These are phyloP conservation scores for Phalloptychus januarius DNA, from an alignment of 2,797 vertebrate species.

Conservation along the genomic window DNA sequence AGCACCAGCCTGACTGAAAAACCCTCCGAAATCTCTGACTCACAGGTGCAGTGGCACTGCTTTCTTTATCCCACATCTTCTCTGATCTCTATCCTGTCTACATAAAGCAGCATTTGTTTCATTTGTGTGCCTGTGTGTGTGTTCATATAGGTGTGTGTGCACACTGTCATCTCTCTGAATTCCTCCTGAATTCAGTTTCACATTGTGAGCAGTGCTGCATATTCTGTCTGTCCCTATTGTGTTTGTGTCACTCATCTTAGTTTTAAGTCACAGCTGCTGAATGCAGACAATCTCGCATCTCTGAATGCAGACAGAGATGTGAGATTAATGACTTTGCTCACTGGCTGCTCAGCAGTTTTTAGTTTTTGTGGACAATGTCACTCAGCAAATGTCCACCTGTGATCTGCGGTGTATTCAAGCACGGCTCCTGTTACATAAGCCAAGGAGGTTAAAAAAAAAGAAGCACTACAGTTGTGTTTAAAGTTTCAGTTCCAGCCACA, in stretches of 20 bases:
- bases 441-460: neutral
- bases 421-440: slow-evolving; percentile 51
- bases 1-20: slow-evolving; percentile 98
- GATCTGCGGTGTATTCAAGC: slow-evolving; percentile 52
- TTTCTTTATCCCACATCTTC: neutral
- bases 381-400: slow-evolving; percentile 50
- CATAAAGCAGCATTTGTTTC: slow-evolving; percentile 29
- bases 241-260: slow-evolving; percentile 35
- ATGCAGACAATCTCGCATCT: no score
- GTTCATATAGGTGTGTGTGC: slow-evolving; percentile 16
- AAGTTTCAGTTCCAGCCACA: slow-evolving; percentile 17
- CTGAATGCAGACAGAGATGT: slow-evolving; percentile 35
- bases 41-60: slow-evolving; percentile 83
- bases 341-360: slow-evolving; percentile 34
- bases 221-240: slow-evolving; percentile 32
- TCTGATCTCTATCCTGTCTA: slow-evolving; percentile 20
- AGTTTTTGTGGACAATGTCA: slow-evolving; percentile 55
- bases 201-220: slow-evolving; percentile 38
- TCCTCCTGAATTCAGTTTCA: slow-evolving; percentile 57
- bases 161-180: slow-evolving; percentile 53
- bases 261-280: slow-evolving; percentile 8
- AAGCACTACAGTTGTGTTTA: slow-evolving; percentile 2
- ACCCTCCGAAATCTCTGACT: slow-evolving; percentile 95
- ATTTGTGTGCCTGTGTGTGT: slow-evolving; percentile 33
- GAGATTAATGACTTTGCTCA: slow-evolving; percentile 49